Evolutionary conservation across 2,797 vertebrate genomes (phyloP).

Genomic region (Lithobates sylvaticus): DNA sequence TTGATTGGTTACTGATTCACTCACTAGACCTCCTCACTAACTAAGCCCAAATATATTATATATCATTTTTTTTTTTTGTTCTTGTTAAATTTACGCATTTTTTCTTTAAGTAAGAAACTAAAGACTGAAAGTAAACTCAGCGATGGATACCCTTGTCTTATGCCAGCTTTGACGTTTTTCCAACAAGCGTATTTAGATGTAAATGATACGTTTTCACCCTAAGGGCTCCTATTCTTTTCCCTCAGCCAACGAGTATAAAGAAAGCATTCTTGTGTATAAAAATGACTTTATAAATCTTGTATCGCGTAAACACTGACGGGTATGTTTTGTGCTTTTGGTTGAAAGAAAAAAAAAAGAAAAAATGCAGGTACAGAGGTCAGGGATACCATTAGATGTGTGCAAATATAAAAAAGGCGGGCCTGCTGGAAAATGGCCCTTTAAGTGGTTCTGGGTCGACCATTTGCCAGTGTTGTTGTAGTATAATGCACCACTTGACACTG

Average conservation of each 20-base stretch:
- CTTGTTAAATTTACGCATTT: conserved; percentile 63
- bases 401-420: conserved; percentile 6
- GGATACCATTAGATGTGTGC: conserved; percentile 33
- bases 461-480: conserved; percentile 36
- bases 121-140: conserved; percentile 66
- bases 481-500: conserved; percentile 49
- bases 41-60: no score
- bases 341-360: conserved; percentile 8
- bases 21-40: no score
- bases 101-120: conserved; percentile 51
- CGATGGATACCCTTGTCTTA: conserved; percentile 67
- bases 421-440: neutral
- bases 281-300: conserved; percentile 70
- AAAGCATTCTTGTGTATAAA: conserved; percentile 74
- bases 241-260: conserved; percentile 69
- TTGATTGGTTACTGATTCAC: no score
- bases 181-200: conserved; percentile 78
- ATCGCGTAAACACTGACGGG: conserved; percentile 13
- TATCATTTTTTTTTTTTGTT: no score
- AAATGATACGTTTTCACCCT: conserved; percentile 76
- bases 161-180: conserved; percentile 70
- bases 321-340: conserved; percentile 22
- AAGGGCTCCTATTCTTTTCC: conserved; percentile 73
- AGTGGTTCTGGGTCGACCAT: conserved; percentile 25
- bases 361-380: conserved; percentile 7